These are phyloP conservation scores for Osmerus mordax DNA, from an alignment of 2,113 vertebrate species.

Conservation along the genomic window DNA sequence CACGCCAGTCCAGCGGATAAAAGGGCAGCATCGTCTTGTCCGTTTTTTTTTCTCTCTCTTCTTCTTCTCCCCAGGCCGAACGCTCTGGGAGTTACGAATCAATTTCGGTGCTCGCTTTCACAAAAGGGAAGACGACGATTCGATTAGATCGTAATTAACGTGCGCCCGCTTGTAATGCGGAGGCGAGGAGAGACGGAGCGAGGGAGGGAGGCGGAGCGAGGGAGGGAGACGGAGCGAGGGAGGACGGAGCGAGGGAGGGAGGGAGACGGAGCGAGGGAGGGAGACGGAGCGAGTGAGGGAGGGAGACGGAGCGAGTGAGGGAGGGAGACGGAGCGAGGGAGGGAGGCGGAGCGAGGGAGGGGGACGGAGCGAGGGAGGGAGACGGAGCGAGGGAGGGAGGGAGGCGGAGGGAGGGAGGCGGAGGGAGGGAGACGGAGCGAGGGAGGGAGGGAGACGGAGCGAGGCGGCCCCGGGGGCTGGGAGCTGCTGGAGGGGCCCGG, in stretches of 20 bases:
- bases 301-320: not conserved
- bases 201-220: no score
- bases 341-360: not conserved
- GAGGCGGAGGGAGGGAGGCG: not conserved
- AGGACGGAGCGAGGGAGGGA: no score
- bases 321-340: no score
- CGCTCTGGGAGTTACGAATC: slow-evolving; percentile 49
- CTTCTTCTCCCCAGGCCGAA: not conserved
- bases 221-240: no score
- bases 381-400: no score
- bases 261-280: not conserved
- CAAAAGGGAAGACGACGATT: slow-evolving; percentile 38
- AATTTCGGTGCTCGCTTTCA: slow-evolving; percentile 46
- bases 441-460: no score
- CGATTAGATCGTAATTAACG: slow-evolving; percentile 59
- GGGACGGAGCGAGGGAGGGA: no score
- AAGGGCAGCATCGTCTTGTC: no score
- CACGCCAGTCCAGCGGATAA: not conserved
- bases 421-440: no score
- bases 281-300: no score
- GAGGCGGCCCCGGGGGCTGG: slow-evolving; percentile 6
- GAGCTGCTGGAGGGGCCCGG: not conserved
- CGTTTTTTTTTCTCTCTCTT: no score
- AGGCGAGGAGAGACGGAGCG: not conserved
- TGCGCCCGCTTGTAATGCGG: slow-evolving; percentile 29